Evolutionary conservation across 2,797 vertebrate species (phyloP), one percentile per base, ranked within the genome.

Genomic region (Tapera naevia): DNA sequence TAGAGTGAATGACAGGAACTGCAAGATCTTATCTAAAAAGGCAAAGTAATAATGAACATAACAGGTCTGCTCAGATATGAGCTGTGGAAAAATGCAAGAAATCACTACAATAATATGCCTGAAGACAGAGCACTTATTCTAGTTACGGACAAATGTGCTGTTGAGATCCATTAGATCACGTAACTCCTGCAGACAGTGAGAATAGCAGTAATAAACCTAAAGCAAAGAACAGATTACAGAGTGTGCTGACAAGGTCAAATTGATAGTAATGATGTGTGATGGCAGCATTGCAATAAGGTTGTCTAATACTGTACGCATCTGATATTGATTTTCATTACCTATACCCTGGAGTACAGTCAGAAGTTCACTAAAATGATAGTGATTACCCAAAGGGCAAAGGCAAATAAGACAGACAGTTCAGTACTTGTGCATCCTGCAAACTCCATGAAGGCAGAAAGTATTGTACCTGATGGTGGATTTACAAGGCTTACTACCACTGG

Each of bases 281-380:
- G 70, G 91, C 64, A 96, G 82, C 60, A 58, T 73, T 80, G 82
- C 89, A 95, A 93, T 95, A 91, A 93, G 87, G 71, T 88, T 96
- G 89, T 90, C 87, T 95, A 69, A 94, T 91, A 85, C 28, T 91
- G 62, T 87, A 87, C 92, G 93, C 93, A 95, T 96, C 92, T 93
- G 92, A 93, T 97, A 97, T 45, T 93, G 94, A 45, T 90, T 95
- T 96, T 96, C 94, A 95, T 96, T 95, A 93, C 87, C 64, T 84
- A 85, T 88, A 80, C 89, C 74, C 73, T 91, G 74, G 76, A 89
- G 84, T 85, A 91, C 80, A 94, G 89, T 82, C 79, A 89, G 61
- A 92, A 92, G 66, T 74, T 94, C 84, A 81, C 81, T 88, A 73
- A 96, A 96, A 92, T 90, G 58, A 70, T 80, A 57, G 64, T 65